These are phyloP conservation scores for Rhineura floridana DNA, from an alignment of 2,113 vertebrate genomes.

Conservation along the genomic window DNA sequence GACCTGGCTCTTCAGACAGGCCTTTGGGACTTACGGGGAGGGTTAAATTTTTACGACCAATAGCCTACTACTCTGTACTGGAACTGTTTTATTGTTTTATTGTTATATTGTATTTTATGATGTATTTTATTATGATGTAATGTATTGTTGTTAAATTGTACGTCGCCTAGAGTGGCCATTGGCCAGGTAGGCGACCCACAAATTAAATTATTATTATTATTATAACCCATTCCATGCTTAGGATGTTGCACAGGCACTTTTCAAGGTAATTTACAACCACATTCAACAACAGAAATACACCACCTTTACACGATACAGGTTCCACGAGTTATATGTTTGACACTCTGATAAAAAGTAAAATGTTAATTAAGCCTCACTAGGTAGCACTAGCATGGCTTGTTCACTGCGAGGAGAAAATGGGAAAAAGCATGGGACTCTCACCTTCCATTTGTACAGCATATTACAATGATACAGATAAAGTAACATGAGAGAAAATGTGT, in stretches of 20 bases:
- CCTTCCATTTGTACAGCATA: neutral
- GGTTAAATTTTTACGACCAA: too few relatives aligned
- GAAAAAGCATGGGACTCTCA: neutral
- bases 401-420: neutral
- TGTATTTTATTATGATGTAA: too few relatives aligned
- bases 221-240: neutral
- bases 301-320: neutral
- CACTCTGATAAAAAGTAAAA: neutral
- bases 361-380: neutral
- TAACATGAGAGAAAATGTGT: neutral
- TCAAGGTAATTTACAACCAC: neutral
- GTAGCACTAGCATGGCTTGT: neutral
- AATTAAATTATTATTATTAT: too few relatives aligned
- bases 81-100: too few relatives aligned
- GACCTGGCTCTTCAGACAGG: too few relatives aligned
- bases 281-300: neutral
- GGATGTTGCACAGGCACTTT: neutral
- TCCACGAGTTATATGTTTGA: neutral
- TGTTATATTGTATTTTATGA: too few relatives aligned
- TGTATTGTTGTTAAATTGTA: too few relatives aligned
- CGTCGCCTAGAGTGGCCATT: too few relatives aligned
- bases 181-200: too few relatives aligned
- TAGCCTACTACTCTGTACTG: too few relatives aligned
- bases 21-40: too few relatives aligned
- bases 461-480: neutral